Conservation (phyloP, 53 echinoderm and acorn worm genomes). For the Mesocentrotus franciscanus region DNA sequence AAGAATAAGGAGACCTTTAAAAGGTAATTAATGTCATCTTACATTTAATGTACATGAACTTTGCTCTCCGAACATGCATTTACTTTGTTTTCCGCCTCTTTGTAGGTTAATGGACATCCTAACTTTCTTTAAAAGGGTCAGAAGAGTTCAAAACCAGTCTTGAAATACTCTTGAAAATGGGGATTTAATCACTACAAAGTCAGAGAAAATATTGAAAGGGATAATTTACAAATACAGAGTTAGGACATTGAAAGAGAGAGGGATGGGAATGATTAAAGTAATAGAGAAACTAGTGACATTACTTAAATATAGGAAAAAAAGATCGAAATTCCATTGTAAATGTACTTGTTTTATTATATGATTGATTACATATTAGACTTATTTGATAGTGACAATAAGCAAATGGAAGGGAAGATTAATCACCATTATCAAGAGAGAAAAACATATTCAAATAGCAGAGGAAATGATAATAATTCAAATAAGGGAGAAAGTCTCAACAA, state of each 20-base stretch:
- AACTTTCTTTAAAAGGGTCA: not conserved
- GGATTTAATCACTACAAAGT: not conserved
- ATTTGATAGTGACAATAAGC: not conserved
- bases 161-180: not conserved
- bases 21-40: constrained; percentile 18
- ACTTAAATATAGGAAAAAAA: not conserved
- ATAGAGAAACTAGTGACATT: not conserved
- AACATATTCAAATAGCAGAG: not conserved
- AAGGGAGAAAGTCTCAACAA: not conserved
- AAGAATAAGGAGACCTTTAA: not conserved
- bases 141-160: not conserved
- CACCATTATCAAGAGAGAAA: not conserved
- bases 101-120: not conserved
- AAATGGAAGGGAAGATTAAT: not conserved
- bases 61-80: not conserved
- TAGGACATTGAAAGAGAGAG: not conserved
- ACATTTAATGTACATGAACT: not conserved
- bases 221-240: not conserved
- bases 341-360: not conserved
- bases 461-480: not conserved
- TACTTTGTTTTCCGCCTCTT: not conserved
- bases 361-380: not conserved
- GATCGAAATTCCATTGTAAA: not conserved
- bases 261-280: not conserved
- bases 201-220: not conserved